Evolutionary conservation across 1,140 invertebrate genomes (phyloP), one percentile per base, ranked within the genome.

Genomic region (Diorhabda sublineata): DNA sequence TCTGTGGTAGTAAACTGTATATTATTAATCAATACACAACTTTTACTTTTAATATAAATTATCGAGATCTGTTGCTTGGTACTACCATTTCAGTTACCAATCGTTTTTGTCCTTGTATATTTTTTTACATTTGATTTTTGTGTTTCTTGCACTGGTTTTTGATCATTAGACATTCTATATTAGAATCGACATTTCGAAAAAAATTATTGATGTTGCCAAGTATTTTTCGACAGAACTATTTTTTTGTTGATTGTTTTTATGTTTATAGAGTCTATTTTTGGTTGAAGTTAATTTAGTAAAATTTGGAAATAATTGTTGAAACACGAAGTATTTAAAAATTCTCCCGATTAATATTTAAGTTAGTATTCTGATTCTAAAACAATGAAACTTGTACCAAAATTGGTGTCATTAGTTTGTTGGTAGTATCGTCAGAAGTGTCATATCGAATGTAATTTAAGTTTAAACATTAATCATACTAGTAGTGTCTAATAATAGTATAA

Each of bases 201-300:
- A 52, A 52, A 58, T 62, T 57, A 62, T 66, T 62, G 44, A 61
- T 61, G 43, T 64, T 66, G 61, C 70, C 42, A 70, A 71, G 67
- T 67, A 71, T 72, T 71, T 71, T 69, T 71, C 67, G 64, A n/a
- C 45, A 7, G 56, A 56, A 68, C 44, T 8, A 66, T 81, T 81
- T 77, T 81, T 52, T 81, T 81, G 80, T 81, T 81, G 79, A 79
- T 81, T 81, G 80, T 81, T 81, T 81, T 80, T 81, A 80, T 81
- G 79, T 81, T 81, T 80, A 81, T 81, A 81, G 81, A 81, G 80
- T 81, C 77, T 81, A 81, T 81, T 81, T 81, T 81, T 78, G 79
- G 78, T 81, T 79, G 76, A 76, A 80, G 77, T 76, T 80, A 79
- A 75, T 74, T 77, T 78, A 76, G 72, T 73, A 67, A 58, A 58